Evolutionary conservation across 1,140 invertebrate species (phyloP).

Genomic region (Melanaphis sacchari): DNA sequence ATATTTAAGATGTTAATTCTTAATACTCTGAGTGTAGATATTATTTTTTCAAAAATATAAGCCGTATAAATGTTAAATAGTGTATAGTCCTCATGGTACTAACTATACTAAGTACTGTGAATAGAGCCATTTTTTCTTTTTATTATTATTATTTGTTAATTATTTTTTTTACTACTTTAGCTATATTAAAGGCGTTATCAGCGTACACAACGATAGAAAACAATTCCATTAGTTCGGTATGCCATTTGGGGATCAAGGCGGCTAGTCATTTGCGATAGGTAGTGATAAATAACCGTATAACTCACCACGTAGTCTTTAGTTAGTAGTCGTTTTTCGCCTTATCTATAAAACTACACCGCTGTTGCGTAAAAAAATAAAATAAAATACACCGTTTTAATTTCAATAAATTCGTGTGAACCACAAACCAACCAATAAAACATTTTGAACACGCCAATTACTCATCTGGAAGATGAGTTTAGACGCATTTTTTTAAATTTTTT

Average conservation of each 20-base stretch:
- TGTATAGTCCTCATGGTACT: background rate
- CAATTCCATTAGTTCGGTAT: conserved; percentile 21
- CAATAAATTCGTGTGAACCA: background rate
- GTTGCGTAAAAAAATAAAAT: background rate
- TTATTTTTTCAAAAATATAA: background rate
- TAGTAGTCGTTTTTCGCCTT: background rate
- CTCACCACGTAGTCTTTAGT: background rate
- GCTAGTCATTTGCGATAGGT: background rate
- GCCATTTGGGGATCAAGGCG: background rate
- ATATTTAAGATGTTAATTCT: background rate
- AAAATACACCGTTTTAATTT: background rate
- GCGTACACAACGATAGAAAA: background rate
- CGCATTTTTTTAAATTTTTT: background rate
- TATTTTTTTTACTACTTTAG: conserved; percentile 8
- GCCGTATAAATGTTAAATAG: background rate
- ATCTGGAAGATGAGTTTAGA: background rate
- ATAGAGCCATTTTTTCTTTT: background rate
- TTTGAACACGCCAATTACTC: background rate
- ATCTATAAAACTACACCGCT: background rate
- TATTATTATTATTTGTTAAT: background rate
- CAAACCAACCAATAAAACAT: background rate
- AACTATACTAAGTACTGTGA: background rate
- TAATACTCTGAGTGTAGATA: background rate
- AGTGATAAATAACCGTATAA: background rate
- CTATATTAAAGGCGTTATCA: background rate